Evolutionary conservation across 1,140 invertebrate species (phyloP).

Genomic region (Papilio polytes): DNA sequence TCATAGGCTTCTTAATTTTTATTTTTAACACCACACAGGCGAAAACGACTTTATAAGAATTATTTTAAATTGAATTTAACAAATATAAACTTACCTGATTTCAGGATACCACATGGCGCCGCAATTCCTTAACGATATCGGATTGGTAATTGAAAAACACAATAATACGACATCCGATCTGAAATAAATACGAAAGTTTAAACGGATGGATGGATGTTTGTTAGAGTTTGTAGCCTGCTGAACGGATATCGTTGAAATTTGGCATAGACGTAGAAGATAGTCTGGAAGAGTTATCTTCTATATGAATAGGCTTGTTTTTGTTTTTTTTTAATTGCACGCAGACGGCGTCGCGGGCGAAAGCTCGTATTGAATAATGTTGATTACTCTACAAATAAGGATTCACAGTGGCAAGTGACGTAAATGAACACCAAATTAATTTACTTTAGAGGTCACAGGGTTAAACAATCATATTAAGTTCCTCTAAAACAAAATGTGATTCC

Average conservation of each 20-base stretch:
- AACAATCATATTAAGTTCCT: not conserved
- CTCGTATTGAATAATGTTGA: not conserved
- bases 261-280: too few species aligned
- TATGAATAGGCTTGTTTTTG: too few species aligned
- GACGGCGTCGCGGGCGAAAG: too few species aligned
- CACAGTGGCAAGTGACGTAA: not conserved
- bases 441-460: not conserved
- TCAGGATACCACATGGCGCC: slow-evolving; percentile 98
- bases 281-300: too few species aligned
- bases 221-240: too few species aligned
- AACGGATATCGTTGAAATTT: too few species aligned
- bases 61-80: slow-evolving; percentile 9
- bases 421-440: not conserved
- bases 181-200: slow-evolving; percentile 48
- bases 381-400: not conserved
- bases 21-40: too few species aligned
- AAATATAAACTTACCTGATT: slow-evolving; percentile 84
- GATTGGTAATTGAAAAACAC: slow-evolving; percentile 97
- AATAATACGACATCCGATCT: slow-evolving; percentile 95
- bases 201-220: too few species aligned
- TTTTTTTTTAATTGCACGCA: too few species aligned
- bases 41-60: not conserved
- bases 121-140: slow-evolving; percentile 97
- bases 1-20: too few species aligned
- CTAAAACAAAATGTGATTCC: not conserved